Percentiles rank a stretch among this genome's conserved stretches.
phyloP scores from a whole-genome alignment of 1,140 invertebrate species.

The Leguminivora glycinivorella region DNA sequence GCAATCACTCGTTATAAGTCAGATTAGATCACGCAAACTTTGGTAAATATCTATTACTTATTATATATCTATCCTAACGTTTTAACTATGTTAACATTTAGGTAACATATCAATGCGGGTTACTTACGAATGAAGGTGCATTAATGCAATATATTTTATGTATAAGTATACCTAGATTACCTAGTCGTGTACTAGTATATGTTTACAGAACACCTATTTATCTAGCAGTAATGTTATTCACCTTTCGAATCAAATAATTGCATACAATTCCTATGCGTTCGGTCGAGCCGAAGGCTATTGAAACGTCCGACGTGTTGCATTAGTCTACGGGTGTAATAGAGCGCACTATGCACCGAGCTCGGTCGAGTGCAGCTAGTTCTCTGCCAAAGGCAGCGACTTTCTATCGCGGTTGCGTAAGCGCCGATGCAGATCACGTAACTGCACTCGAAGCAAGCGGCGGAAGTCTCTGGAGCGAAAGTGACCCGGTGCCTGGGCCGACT shows the following conservation, averaged over 20 bases:
- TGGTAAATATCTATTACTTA: neutral
- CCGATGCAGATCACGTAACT: conserved; percentile 74
- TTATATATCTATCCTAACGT: neutral
- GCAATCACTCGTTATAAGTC: conserved; percentile 30
- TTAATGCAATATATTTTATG: neutral
- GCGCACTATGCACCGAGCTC: conserved; percentile 56
- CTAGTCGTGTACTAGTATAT: no score
- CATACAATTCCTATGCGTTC: conserved; percentile 35
- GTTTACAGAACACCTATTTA: neutral
- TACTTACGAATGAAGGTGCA: neutral
- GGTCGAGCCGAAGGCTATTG: conserved; percentile 45
- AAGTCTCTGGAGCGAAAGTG: conserved; percentile 71
- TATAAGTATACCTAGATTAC: no score
- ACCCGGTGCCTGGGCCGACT: conserved; percentile 44
- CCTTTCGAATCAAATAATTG: conserved; percentile 20
- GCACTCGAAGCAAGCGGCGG: conserved; percentile 66
- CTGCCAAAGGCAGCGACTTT: conserved; percentile 62
- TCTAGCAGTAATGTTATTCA: conserved; percentile 4
- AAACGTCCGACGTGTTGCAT: conserved; percentile 49
- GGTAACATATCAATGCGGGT: no score
- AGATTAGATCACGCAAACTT: neutral
- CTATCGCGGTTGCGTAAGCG: conserved; percentile 69
- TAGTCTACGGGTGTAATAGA: conserved; percentile 60
- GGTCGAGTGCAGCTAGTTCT: conserved; percentile 66
- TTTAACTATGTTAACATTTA: neutral